Base-by-base conservation (phyloP, 2,888 invertebrate genomes). In the Cephus pulcher region DNA sequence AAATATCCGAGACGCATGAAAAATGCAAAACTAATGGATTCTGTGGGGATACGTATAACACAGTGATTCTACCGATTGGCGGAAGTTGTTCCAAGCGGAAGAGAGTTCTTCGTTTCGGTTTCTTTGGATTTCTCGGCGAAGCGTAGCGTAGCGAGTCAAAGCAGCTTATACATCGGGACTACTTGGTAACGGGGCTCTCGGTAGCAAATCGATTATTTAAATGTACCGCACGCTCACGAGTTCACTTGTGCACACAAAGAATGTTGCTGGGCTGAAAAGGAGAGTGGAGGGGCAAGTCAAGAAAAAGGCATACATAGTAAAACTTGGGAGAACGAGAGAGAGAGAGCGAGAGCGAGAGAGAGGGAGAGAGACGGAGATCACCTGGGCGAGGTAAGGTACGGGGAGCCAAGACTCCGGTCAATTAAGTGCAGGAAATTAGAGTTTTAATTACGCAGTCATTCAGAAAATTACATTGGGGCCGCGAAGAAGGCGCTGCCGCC, bases 371-470 rank as follows among this genome's bases (percentile, higher is more conserved):
- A 56, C 1, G 56, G 56, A 23, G 56, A 56, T 56, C 56, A 56
- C 56, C 23, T 56, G 73, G 74, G 35, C 74, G 81, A 80, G 69
- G 80, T 68, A 75, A 35, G 75, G 76, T 74, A 74, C 76, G 79
- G 83, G 79, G 87, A 86, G 84, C 86, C 89, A 88, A 90, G 91
- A 91, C 90, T 90, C 88, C 89, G 91, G 91, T 91, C 91, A 91
- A 91, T 91, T 91, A 91, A 91, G 90, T 89, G 90, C 91, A 91
- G 91, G 91, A 91, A 91, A 91, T 91, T 91, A 91, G 91, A 91
- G 90, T 91, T 91, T 91, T 91, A 91, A 91, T 91, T 91, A 91
- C 90, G 91, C 91, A 91, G 91, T 91, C 91, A 91, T 91, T 91
- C 91, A 90, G 91, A 91, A 91, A 91, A 91, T 91, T 91, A 91